A percentile compares a stretch with the other conserved stretches of the same genome.
phyloP scores from a whole-genome alignment of 2,888 invertebrate genomes.

The Cheilosia soror region DNA sequence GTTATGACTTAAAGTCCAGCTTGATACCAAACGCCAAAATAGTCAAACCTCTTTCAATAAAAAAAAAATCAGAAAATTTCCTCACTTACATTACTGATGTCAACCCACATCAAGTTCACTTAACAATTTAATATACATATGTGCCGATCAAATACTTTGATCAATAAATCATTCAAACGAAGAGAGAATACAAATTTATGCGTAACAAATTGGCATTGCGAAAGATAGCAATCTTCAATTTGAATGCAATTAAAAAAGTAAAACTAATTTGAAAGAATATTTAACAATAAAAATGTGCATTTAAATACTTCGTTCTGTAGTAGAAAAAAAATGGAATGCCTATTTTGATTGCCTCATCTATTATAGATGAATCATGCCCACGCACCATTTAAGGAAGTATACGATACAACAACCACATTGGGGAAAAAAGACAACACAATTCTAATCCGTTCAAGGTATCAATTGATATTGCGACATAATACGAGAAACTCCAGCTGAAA shows the following conservation, averaged over 20 bases:
- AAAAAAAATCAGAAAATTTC: neutral
- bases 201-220: constrained; percentile 69
- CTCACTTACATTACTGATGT: neutral
- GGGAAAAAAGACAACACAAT: constrained; percentile 17
- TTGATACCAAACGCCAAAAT: neutral
- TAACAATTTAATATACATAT: constrained; percentile 7
- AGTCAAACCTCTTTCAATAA: neutral
- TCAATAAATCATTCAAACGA: constrained; percentile 62
- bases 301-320: constrained; percentile 1
- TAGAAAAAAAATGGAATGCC: neutral
- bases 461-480: constrained; percentile 29
- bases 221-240: constrained; percentile 69
- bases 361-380: constrained; percentile 61
- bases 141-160: constrained; percentile 38
- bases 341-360: constrained; percentile 54
- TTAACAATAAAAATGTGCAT: constrained; percentile 21
- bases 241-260: constrained; percentile 63
- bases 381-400: constrained; percentile 61
- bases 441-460: constrained; percentile 43
- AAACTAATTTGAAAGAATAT: constrained; percentile 30
- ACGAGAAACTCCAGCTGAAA: constrained; percentile 11
- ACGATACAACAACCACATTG: constrained; percentile 35
- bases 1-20: neutral
- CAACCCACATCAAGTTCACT: constrained; percentile 34
- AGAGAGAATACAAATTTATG: constrained; percentile 61